A percentile compares a stretch with the other conserved stretches of the same genome.
These are phyloP conservation scores for Alectoris magna DNA, from an alignment of 2,797 vertebrate species.

Conservation along the genomic window DNA sequence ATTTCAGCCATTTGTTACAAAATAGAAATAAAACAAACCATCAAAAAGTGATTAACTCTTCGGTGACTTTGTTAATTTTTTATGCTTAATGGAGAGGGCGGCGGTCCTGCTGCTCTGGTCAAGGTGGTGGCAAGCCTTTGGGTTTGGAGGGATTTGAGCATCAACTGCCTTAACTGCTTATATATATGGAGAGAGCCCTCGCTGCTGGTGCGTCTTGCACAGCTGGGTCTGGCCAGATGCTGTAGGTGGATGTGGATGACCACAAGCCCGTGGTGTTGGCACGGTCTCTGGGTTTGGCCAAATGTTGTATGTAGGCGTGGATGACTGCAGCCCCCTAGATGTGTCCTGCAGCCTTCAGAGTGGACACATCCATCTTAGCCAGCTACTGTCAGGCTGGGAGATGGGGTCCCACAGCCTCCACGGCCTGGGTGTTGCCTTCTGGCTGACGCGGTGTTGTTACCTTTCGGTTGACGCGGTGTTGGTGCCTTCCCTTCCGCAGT, in stretches of 20 bases:
- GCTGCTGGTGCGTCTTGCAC: not conserved
- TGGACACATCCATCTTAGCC: rapidly evolving
- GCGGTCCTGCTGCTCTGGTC: not conserved
- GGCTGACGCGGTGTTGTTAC: not conserved
- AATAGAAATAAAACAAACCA: constrained; percentile 82
- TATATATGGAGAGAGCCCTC: not conserved
- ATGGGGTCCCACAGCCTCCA: rapidly evolving
- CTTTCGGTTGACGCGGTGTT: not conserved
- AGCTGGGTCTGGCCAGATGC: not conserved
- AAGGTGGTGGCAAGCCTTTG: not conserved
- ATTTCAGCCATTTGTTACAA: constrained; percentile 86
- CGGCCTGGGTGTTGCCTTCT: no score
- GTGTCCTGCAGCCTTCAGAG: rapidly evolving
- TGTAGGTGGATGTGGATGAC: not conserved
- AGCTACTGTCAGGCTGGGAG: not conserved
- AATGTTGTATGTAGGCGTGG: not conserved
- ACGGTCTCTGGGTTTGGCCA: not conserved
- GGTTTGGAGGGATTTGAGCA: not conserved
- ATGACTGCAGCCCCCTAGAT: rapidly evolving
- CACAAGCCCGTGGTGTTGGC: rapidly evolving
- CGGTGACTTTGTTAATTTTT: constrained; percentile 64
- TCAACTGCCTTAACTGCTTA: not conserved
- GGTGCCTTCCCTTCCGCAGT: constrained; percentile 73
- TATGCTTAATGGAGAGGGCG: constrained; percentile 34
- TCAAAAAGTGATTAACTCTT: constrained; percentile 81